Evolutionary conservation across 2,113 vertebrate genomes (phyloP).

Genomic region (Percina caprodes): DNA sequence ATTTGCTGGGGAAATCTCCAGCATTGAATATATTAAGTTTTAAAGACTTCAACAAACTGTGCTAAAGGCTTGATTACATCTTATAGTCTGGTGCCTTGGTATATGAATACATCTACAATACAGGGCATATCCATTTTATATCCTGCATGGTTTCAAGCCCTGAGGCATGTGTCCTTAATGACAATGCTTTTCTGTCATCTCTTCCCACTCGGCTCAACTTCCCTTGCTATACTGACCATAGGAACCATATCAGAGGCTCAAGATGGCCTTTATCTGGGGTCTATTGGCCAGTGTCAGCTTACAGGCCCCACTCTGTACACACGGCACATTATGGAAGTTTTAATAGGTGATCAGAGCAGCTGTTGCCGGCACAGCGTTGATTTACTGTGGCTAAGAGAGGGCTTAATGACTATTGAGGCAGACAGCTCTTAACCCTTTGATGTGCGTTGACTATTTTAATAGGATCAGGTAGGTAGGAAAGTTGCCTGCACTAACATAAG

Average conservation of each 20-base stretch:
- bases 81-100: constrained; percentile 39
- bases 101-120: constrained; percentile 57
- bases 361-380: constrained; percentile 77
- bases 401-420: constrained; percentile 82
- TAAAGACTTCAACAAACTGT: constrained; percentile 54
- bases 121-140: constrained; percentile 40
- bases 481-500: constrained; percentile 62
- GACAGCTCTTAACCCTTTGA: constrained; percentile 83
- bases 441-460: constrained; percentile 77
- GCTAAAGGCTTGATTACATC: constrained; percentile 58
- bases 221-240: constrained; percentile 48
- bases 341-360: constrained; percentile 83
- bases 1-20: constrained; percentile 52
- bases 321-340: constrained; percentile 74
- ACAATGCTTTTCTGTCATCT: constrained; percentile 61
- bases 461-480: constrained; percentile 76
- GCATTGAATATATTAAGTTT: constrained; percentile 59
- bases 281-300: constrained; percentile 72
- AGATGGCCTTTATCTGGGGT: constrained; percentile 66
- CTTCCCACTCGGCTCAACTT: constrained; percentile 50
- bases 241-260: constrained; percentile 64
- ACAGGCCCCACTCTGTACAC: constrained; percentile 70
- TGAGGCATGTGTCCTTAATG: constrained; percentile 32
- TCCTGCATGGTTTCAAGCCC: constrained; percentile 48
- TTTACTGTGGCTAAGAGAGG: constrained; percentile 80